Conservation (phyloP, 2,113 vertebrate genomes). For the Puma concolor region DNA sequence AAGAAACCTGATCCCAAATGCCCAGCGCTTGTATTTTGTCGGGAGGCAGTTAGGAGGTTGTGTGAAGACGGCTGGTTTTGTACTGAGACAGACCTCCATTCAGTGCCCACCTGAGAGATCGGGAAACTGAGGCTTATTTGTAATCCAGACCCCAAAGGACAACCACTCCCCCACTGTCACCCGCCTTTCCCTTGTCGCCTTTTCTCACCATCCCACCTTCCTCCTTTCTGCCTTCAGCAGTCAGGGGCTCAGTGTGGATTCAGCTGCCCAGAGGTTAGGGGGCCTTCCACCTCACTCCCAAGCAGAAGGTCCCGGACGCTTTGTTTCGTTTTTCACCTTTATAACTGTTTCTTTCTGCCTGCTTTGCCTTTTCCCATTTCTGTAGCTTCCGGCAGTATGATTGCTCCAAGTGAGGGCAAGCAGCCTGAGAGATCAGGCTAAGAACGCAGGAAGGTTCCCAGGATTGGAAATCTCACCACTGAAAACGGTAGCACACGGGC, state of each 20-base stretch:
- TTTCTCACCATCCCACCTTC: neutral
- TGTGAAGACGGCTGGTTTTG: neutral
- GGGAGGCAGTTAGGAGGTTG: no score
- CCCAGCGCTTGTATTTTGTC: neutral
- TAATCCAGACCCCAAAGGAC: neutral
- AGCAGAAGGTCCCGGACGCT: no score
- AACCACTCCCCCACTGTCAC: neutral
- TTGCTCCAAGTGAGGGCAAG: neutral
- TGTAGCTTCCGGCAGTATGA: neutral
- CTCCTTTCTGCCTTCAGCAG: neutral
- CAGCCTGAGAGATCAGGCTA: neutral
- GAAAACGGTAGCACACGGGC: fast-evolving
- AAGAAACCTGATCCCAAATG: neutral
- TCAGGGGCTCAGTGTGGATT: neutral
- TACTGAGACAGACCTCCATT: neutral
- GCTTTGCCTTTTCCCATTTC: neutral
- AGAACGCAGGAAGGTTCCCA: neutral
- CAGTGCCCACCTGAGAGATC: neutral
- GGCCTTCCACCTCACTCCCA: neutral
- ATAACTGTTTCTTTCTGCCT: neutral
- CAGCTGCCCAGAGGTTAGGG: neutral
- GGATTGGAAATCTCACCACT: neutral
- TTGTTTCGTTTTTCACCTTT: neutral
- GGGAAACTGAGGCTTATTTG: neutral
- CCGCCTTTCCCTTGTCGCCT: neutral